Evolutionary conservation across 2,797 vertebrate genomes (phyloP), one percentile per base, ranked within the genome.

Genomic region (Saxicola maurus): DNA sequence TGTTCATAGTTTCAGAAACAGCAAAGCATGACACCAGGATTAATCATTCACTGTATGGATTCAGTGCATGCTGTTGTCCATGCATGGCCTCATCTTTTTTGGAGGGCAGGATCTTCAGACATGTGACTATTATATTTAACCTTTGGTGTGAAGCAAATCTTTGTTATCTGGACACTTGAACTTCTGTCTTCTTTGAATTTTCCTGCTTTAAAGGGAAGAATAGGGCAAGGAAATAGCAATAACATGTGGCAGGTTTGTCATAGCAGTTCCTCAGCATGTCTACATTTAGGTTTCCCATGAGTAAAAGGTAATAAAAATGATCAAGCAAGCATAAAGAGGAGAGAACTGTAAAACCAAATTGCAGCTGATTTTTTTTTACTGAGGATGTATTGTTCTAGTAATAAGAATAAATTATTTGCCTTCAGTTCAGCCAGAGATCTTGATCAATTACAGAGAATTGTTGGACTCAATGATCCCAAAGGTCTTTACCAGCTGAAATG

Each of bases 11-110:
- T 85, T 69, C 42, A 55, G 56, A 64, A 69, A 45, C 7, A 45
- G 16, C 53, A 77, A 69, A 59, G 42, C 21, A 5, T 42, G 27
- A 24, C 21, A 24, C 19, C 13, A 53, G 46, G 52, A 28, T 45
- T 62, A 66, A n/a, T 73, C 15, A 37, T 0, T 0, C 16, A 23
- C 0, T 0, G 1, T 31, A 21, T 88, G 10, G 52, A 51, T 25
- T 49, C 40, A 6, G 12, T 68, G 9, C 45, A 31, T 55, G 17
- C 46, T 46, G 17, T n/a, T 86, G 28, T 37, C 48, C 0, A 0
- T 62, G 20, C 1, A 1, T 24, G n/a, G 38, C 1, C 2, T 51
- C 64, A 17, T 35, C n/a, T 86, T 60, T 28, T 46, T 64, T 71
- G 55, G 37, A 65, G 31, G 67, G 24, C 19, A 43, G 31, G 25